These are phyloP conservation scores for Zaprionus lineosus DNA, from an alignment of 2,888 invertebrate species.

Conservation along the genomic window DNA sequence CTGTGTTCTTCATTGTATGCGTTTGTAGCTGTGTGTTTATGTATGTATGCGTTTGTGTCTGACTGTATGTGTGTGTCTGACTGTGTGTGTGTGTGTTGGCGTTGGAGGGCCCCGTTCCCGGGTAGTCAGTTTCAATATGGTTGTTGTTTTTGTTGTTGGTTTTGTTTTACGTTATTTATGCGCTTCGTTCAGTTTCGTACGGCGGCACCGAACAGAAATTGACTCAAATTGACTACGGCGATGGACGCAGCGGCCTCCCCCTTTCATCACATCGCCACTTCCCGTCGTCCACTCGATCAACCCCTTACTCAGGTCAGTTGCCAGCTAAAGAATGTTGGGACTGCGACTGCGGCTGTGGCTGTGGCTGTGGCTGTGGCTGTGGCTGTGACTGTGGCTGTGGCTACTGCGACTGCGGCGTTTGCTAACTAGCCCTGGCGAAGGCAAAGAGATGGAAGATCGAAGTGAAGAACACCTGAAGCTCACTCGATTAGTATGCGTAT, in stretches of 20 bases:
- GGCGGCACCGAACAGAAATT: slow-evolving; percentile 64
- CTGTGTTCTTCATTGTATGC: slow-evolving; percentile 27
- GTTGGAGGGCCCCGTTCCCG: slow-evolving; percentile 70
- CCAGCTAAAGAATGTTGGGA: slow-evolving; percentile 58
- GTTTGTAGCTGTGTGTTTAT: slow-evolving; percentile 9
- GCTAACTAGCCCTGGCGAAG: slow-evolving; percentile 64
- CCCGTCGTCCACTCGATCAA: not conserved
- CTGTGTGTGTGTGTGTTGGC: slow-evolving; percentile 46
- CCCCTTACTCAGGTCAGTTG: slow-evolving; percentile 34
- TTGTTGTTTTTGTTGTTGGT: slow-evolving; percentile 23
- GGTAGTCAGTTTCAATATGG: slow-evolving; percentile 37
- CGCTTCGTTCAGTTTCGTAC: slow-evolving; percentile 73
- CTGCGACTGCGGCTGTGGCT: slow-evolving; percentile 31
- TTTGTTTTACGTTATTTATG: slow-evolving; percentile 69
- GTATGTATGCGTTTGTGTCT: slow-evolving; percentile 23
- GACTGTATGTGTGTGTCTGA: slow-evolving; percentile 10
- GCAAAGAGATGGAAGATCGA: slow-evolving; percentile 61
- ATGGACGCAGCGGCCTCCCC: slow-evolving; percentile 18
- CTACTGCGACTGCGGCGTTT: slow-evolving; percentile 55
- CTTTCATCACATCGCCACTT: not conserved
- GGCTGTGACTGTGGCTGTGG: slow-evolving; percentile 27
- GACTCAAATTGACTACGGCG: slow-evolving; percentile 71
- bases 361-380: slow-evolving; percentile 3
- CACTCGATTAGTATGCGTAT: slow-evolving; percentile 25
- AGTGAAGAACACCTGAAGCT: slow-evolving; percentile 73